Percentiles rank a stretch among this genome's conserved stretches.
phyloP scores from a whole-genome alignment of 2,888 invertebrate species.

The Pseudococcus viburni region DNA sequence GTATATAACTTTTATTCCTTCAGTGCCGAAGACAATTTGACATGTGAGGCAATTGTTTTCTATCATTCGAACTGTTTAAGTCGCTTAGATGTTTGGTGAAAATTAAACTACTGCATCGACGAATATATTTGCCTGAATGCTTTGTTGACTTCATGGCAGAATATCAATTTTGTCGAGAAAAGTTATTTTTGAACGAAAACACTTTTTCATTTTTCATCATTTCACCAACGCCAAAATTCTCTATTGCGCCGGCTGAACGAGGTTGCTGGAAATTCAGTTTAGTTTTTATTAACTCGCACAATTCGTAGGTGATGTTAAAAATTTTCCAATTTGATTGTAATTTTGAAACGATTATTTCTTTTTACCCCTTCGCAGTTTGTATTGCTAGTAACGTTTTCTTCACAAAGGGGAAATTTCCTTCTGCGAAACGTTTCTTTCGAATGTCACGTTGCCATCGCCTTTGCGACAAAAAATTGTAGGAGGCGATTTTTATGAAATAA shows the following conservation, averaged over 20 bases:
- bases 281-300: conserved; percentile 29
- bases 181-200: conserved; percentile 20
- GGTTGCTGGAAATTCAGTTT: conserved; percentile 13
- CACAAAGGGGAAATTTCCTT: background rate
- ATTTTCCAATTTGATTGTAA: conserved; percentile 21
- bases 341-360: conserved; percentile 22
- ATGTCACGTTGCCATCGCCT: background rate
- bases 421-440: background rate
- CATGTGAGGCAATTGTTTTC: conserved; percentile 38
- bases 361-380: background rate
- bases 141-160: background rate
- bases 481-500: conserved; percentile 10
- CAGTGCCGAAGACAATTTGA: conserved; percentile 18
- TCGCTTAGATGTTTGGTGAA: background rate
- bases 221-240: background rate
- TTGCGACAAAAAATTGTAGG: background rate
- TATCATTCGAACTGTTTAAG: conserved; percentile 7
- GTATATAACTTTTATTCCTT: background rate
- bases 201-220: conserved; percentile 28
- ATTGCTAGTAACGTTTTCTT: background rate
- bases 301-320: conserved; percentile 19
- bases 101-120: background rate
- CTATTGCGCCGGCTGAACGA: background rate
- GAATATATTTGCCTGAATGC: conserved; percentile 13
- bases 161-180: conserved; percentile 12